Base-by-base conservation (phyloP, 2,888 invertebrate genomes). In the Torymus tubicola region DNA sequence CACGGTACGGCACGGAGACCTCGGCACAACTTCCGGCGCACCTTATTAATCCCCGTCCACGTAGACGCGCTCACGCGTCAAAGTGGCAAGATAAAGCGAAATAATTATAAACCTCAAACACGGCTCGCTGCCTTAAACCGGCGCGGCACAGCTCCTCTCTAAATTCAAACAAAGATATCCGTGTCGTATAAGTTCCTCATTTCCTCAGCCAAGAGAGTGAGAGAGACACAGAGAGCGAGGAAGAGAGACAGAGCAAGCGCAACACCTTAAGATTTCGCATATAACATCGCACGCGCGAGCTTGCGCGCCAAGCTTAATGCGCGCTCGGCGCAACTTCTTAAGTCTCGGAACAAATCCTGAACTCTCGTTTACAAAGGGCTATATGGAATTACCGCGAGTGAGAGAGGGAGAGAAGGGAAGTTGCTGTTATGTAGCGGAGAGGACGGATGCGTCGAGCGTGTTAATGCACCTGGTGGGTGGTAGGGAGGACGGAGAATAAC, bases 71-170 rank as follows among this genome's bases (percentile, higher is more conserved):
- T n/a, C 14, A 42, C 18, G 4, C 42, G 55, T 31, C 18, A 55
- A 63, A 50, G 50, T 16, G 42, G 3, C 65, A 42, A 55, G 72
- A 67, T 55, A 72, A 70, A 71, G 60, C 61, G 31, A 71, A 76
- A 76, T 61, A 76, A 76, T 80, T 75, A 75, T 80, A 61, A 80
- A 76, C 61, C 76, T 72, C 67, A 77, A 72, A 77, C 71, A 71
- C n/a, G 13, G 24, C 16, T n/a, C 21, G 24, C 52, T 13, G 61
- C 11, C 65, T 52, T 58, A 58, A n/a, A 55, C 18, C 63, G 42
- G 42, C 42, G 42, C 31, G 31, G 8, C 8, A 8, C 57, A 11
- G 42, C 14, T 58, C 5, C 3, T 4, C n/a, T 13, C 13, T 24
- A 52, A 77, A 74, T 79, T 72, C 65, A 76, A 77, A 72, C 76